These are phyloP conservation scores for Herminia tarsipennalis DNA, from an alignment of 2,888 invertebrate genomes.

Conservation along the genomic window DNA sequence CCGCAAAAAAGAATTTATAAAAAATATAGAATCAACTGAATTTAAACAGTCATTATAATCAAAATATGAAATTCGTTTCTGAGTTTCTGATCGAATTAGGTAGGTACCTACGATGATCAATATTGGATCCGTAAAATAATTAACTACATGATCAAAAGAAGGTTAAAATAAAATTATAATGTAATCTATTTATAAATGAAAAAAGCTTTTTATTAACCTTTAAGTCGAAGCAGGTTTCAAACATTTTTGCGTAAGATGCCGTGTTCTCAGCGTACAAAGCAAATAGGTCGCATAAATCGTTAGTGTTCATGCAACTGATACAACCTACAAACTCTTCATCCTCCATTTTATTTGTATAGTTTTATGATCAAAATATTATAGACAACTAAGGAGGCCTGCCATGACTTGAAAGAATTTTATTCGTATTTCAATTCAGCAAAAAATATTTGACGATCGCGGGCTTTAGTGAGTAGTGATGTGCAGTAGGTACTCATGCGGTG, in stretches of 20 bases:
- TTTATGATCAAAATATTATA: constrained; percentile 30
- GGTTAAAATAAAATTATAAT: constrained; percentile 8
- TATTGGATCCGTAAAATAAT: neutral
- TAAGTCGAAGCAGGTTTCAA: constrained; percentile 77
- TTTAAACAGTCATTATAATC: no score
- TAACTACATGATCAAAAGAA: constrained; percentile 14
- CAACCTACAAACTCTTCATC: constrained; percentile 81
- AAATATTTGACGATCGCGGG: constrained; percentile 45
- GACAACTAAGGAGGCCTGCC: constrained; percentile 51
- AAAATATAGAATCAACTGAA: no score
- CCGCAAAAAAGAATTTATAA: no score
- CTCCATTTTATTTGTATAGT: constrained; percentile 58
- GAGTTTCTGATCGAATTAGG: no score
- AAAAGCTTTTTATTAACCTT: constrained; percentile 57
- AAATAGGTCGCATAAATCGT: constrained; percentile 82
- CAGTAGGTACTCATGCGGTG: no score
- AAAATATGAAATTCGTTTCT: no score
- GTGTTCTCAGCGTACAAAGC: constrained; percentile 72
- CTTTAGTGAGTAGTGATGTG: no score
- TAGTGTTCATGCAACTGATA: constrained; percentile 79
- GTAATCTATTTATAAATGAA: constrained; percentile 24
- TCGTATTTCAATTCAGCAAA: constrained; percentile 19
- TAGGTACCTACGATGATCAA: neutral
- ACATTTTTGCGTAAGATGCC: constrained; percentile 76
- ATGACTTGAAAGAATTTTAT: constrained; percentile 34